A percentile compares a stretch with the other conserved stretches of the same genome.
These are phyloP conservation scores for Abrostola triplasia DNA, from an alignment of 2,888 invertebrate genomes.

Conservation along the genomic window DNA sequence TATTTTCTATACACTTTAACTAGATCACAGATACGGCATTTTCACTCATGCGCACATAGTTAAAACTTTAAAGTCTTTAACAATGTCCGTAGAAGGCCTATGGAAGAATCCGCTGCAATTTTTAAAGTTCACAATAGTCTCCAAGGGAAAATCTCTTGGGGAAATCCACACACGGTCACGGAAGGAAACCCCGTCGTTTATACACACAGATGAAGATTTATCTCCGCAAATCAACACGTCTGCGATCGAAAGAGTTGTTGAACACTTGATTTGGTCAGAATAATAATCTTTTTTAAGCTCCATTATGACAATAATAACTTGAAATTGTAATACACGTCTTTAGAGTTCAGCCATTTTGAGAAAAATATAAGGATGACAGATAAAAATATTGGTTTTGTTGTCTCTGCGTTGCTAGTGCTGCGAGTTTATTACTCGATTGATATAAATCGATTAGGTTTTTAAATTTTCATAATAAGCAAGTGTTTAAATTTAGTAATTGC, in stretches of 20 bases:
- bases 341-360: conserved; percentile 87
- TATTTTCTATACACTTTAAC: conserved; percentile 56
- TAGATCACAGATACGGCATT: conserved; percentile 71
- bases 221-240: conserved; percentile 66
- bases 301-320: conserved; percentile 73
- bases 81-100: conserved; percentile 74
- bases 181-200: conserved; percentile 57
- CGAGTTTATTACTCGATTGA: neutral
- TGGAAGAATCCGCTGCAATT: conserved; percentile 70
- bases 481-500: no score
- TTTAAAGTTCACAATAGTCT: conserved; percentile 57
- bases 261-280: conserved; percentile 72
- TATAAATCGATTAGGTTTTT: conserved; percentile 11
- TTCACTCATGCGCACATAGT: conserved; percentile 66
- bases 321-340: conserved; percentile 80
- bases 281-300: conserved; percentile 76
- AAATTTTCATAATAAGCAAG: no score
- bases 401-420: conserved; percentile 32
- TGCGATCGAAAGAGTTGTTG: conserved; percentile 67
- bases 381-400: conserved; percentile 43
- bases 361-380: conserved; percentile 61
- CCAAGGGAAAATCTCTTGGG: conserved; percentile 63
- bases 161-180: conserved; percentile 67
- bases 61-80: conserved; percentile 56
- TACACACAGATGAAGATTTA: conserved; percentile 68